Base-by-base conservation (phyloP, 1,140 invertebrate species). In the Cydia amplana region DNA sequence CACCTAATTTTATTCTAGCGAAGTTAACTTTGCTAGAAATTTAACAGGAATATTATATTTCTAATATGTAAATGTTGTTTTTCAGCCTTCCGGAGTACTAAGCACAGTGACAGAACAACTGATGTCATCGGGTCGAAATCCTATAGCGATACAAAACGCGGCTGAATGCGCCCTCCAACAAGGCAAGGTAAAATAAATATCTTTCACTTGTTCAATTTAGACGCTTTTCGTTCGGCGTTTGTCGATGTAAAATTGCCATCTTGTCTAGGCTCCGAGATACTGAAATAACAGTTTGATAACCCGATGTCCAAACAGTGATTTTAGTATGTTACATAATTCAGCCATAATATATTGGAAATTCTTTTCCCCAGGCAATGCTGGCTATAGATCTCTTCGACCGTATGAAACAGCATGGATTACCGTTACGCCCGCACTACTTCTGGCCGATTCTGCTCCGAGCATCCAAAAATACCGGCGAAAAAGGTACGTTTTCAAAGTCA, bases 381-480 rank as follows among this genome's bases (percentile, higher is more conserved):
- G 92, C 94, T 0, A 72, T 94, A 25, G 83, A 88, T 51, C 46
- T 94, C 75, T 90, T 95, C 46, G 87, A 89, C 7, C 80, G 86
- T 14, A 93, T 95, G 92, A 92, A 93, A 75, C 83, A 91, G 63
- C 77, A 93, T 14, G 87, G 88, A 0, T 78, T 93, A 25, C 85
- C 90, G 0, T 16, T 95, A 5, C 83, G 94, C 20, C 81, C 93
- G 0, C 94, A 95, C 82, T 95, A 94, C 84, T 95, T 95, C 83
- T 95, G 95, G 94, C 94, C 94, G 1, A 86, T 93, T 36, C 75
- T 93, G 20, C 36, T 93, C 12, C 82, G 86, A 40, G 84, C 72
- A 7, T 89, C 90, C 0, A 91, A 85, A 75, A 87, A 80, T 63
- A 85, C 88, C 81, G 92, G 92, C 0, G 93, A 93, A 74, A 92